These are phyloP conservation scores for Geotrypetes seraphini DNA, from an alignment of 2,797 vertebrate species.

Conservation along the genomic window DNA sequence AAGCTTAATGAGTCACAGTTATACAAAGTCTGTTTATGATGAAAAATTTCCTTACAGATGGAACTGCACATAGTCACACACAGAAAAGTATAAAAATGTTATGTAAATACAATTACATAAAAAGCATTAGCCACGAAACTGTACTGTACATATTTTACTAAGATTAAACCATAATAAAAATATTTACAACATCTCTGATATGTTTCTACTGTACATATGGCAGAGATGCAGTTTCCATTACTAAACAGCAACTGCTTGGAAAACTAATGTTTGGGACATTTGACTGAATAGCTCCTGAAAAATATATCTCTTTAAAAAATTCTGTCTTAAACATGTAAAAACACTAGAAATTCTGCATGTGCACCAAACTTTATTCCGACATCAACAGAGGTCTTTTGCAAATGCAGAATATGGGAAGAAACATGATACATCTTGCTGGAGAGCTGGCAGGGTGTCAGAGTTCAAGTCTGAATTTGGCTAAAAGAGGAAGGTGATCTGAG, in stretches of 20 bases:
- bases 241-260: slow-evolving; percentile 36
- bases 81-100: no score
- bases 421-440: background rate
- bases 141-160: slow-evolving; percentile 35
- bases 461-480: slow-evolving; percentile 73
- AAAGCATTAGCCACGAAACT: slow-evolving; percentile 24
- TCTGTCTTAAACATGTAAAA: slow-evolving; percentile 13
- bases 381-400: slow-evolving; percentile 21
- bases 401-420: background rate
- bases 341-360: slow-evolving; percentile 22
- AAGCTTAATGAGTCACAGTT: no score
- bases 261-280: slow-evolving; percentile 12
- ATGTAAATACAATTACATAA: no score
- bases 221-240: slow-evolving; percentile 37
- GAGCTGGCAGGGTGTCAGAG: slow-evolving; percentile 36
- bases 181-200: slow-evolving; percentile 34
- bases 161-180: slow-evolving; percentile 44
- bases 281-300: no score
- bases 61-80: no score
- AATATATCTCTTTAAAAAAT: slow-evolving; percentile 18
- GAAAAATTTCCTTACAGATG: no score
- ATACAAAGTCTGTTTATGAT: no score
- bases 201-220: slow-evolving; percentile 27
- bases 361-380: slow-evolving; percentile 13
- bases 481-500: slow-evolving; percentile 85